Percentiles rank a stretch among this genome's conserved stretches.
phyloP scores from a whole-genome alignment of 2,888 invertebrate genomes.

The Rugalucina vietnamica region DNA sequence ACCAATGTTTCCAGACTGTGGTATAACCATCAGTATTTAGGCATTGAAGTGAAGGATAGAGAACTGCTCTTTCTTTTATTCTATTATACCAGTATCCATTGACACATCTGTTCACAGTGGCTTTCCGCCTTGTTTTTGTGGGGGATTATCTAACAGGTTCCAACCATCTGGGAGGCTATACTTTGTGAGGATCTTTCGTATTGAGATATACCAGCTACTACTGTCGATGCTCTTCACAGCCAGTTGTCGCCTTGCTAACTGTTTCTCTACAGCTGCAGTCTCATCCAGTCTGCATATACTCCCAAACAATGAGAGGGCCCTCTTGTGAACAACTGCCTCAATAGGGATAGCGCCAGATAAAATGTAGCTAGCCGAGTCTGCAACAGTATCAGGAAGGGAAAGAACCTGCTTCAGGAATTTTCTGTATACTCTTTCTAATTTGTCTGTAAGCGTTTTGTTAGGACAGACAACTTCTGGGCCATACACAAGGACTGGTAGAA shows the following conservation, averaged over 20 bases:
- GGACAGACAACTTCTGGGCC: neutral
- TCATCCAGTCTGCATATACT: neutral
- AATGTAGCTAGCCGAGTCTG: neutral
- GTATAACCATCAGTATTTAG: neutral
- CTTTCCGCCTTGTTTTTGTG: neutral
- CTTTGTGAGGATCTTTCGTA: neutral
- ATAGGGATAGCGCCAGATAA: neutral
- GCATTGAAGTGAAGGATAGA: neutral
- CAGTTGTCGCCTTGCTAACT: neutral
- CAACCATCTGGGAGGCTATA: neutral
- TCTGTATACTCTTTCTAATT: neutral
- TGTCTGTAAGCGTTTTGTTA: neutral
- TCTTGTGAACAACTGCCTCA: neutral
- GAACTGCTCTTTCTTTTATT: neutral
- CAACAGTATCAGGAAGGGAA: neutral
- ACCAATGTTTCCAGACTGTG: neutral
- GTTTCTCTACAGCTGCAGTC: neutral
- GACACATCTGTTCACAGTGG: neutral
- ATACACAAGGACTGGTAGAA: neutral
- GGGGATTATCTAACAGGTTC: neutral
- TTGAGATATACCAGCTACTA: neutral
- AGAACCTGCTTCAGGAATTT: too few species aligned
- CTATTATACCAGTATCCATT: neutral
- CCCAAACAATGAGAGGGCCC: neutral
- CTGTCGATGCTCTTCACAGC: neutral